Base-by-base conservation (phyloP, 2,888 invertebrate genomes). In the Drosophila meridionalis region DNA sequence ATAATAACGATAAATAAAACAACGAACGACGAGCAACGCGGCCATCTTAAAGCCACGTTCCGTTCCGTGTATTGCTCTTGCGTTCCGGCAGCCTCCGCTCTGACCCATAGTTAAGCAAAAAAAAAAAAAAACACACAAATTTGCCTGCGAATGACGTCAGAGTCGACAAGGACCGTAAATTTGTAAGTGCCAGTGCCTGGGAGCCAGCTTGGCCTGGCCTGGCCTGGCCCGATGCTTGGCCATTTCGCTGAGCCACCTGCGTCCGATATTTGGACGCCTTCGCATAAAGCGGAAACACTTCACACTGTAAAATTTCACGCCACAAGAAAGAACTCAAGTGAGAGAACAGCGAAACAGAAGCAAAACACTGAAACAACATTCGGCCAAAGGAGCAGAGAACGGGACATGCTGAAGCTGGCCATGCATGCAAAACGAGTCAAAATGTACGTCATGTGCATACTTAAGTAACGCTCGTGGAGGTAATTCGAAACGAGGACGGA, bases 81-180 rank as follows among this genome's bases (percentile, higher is more conserved):
- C 20, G 20, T 20, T 20, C 26, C 64, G 6, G 26, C 60, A 47
- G 34, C 42, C 62, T n/a, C 28, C 42, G 42, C 42, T 57, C 64
- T 58, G 59, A 57, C 52, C 82, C 70, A 63, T 71, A 76, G 83
- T 76, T 83, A 69, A 74, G 68, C 79, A 76, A 67, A 11, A 77
- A 28, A 14, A 2, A 48, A 48, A 14, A 48, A 30, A 5, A 71
- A 58, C 77, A 5, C 69, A 58, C 80, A 34, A 78, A 83, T 85
- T 80, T 78, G 83, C 74, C 70, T 76, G 76, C 67, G 72, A 72
- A 73, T 84, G 83, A 87, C 83, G 83, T 87, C 83, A 87, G 76
- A 45, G 40, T 4, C 47, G 59, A 38, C 52, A 32, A 40, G 58
- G 12, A 58, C 38, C 71, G 55, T 78, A 71, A 67, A 71, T 60